These are phyloP conservation scores for Scaptodrosophila latifasciaeformis DNA, from an alignment of 2,888 invertebrate genomes.

Conservation along the genomic window DNA sequence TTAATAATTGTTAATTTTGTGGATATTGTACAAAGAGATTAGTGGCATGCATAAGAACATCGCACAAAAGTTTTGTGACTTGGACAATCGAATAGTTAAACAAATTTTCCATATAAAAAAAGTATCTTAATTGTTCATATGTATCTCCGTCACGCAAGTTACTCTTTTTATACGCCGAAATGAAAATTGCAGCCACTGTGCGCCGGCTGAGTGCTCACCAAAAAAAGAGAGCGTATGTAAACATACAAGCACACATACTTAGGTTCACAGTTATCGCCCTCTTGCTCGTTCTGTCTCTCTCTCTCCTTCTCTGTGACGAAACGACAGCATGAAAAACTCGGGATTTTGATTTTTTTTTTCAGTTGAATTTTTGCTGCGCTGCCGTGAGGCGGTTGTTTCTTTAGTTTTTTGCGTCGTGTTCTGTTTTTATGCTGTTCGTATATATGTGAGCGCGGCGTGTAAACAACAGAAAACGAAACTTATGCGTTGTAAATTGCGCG, in stretches of 20 bases:
- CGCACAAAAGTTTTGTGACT: no score
- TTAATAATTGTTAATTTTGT: no score
- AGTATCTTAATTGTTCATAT: no score
- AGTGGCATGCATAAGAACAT: no score
- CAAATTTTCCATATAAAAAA: no score
- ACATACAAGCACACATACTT: slow-evolving; percentile 19
- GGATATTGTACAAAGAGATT: no score
- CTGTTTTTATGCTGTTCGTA: slow-evolving; percentile 37
- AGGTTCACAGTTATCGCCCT: slow-evolving; percentile 10
- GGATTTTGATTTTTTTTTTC: slow-evolving; percentile 72
- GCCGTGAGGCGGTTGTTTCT: slow-evolving; percentile 55
- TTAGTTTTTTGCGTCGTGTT: slow-evolving; percentile 31
- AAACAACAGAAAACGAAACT: slow-evolving; percentile 37
- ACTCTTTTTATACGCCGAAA: no score
- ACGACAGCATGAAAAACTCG: slow-evolving; percentile 48
- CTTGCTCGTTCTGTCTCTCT: slow-evolving; percentile 8
- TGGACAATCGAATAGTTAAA: no score
- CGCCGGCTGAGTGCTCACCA: slow-evolving; percentile 47
- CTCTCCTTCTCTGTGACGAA: slow-evolving; percentile 42
- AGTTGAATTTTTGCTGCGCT: slow-evolving; percentile 75
- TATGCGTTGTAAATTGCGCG: slow-evolving; percentile 19
- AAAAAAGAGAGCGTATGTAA: slow-evolving; percentile 54
- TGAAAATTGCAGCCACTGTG: no score
- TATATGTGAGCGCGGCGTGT: slow-evolving; percentile 40
- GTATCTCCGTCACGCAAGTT: no score